Evolutionary conservation across 2,888 invertebrate species (phyloP).

Genomic region (Drosophila flavopinicola): DNA sequence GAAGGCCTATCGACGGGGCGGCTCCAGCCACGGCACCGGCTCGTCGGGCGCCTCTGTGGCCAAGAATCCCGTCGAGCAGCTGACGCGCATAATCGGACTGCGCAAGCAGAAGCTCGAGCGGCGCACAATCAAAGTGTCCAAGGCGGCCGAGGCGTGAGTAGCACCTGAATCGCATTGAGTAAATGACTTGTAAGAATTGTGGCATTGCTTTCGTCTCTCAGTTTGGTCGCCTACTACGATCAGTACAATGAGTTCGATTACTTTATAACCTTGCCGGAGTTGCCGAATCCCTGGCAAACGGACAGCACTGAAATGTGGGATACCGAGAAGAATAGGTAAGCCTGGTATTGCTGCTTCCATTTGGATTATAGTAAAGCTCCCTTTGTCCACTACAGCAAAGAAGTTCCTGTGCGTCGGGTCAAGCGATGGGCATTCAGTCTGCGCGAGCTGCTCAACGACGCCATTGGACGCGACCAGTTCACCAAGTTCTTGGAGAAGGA

Average conservation of each 20-base stretch:
- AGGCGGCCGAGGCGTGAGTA: conserved; percentile 96
- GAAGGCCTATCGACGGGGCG: conserved; percentile 91
- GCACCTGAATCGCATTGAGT: too few relatives aligned
- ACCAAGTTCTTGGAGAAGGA: conserved; percentile 98
- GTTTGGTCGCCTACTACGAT: conserved; percentile 95
- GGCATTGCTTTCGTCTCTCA: conserved; percentile 79
- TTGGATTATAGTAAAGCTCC: neutral
- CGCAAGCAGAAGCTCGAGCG: conserved; percentile 92
- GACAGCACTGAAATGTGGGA: conserved; percentile 99
- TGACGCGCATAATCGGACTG: conserved; percentile 89
- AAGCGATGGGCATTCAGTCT: conserved; percentile 99
- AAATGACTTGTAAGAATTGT: too few relatives aligned
- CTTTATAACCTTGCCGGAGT: conserved; percentile 95
- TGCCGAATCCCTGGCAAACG: conserved; percentile 98
- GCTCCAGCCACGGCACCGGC: conserved; percentile 84
- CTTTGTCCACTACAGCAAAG: conserved; percentile 87
- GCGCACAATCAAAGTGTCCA: conserved; percentile 95
- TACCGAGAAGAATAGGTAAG: conserved; percentile 94
- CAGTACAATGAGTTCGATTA: conserved; percentile 99
- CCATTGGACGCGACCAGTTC: conserved; percentile 98
- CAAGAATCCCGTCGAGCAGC: conserved; percentile 84
- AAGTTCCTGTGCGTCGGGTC: conserved; percentile 95
- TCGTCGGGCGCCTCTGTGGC: conserved; percentile 84
- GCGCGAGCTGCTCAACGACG: conserved; percentile 96
- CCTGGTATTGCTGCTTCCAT: neutral